A percentile compares a stretch with the other conserved stretches of the same genome.
Evolutionary conservation across 2,113 vertebrate genomes (phyloP).

Genomic region (Shinisaurus crocodilurus): DNA sequence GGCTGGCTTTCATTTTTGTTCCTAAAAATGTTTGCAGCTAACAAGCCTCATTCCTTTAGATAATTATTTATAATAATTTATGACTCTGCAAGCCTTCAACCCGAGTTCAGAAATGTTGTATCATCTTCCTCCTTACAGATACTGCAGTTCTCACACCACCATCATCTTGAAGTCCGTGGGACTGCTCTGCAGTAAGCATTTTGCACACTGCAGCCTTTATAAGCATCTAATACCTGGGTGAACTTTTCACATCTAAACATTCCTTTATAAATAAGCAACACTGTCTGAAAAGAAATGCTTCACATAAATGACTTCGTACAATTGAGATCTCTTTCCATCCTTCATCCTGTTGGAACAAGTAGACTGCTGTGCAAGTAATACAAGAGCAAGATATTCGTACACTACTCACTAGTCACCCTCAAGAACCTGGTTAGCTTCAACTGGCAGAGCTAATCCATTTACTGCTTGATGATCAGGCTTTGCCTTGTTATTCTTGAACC

Average conservation of each 20-base stretch:
- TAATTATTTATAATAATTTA: not conserved
- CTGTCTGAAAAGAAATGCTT: not conserved
- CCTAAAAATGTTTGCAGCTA: not conserved
- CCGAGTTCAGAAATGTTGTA: not conserved
- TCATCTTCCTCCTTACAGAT: not conserved
- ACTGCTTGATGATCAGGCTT: conserved; percentile 17
- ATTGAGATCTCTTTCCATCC: not conserved
- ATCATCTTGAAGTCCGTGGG: not conserved
- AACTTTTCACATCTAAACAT: not conserved
- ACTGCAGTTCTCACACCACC: not conserved
- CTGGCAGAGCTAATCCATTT: not conserved
- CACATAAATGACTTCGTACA: not conserved
- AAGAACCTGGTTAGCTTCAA: not conserved
- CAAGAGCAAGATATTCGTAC: not conserved
- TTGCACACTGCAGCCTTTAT: not conserved
- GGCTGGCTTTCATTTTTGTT: not conserved
- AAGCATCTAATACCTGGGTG: not conserved
- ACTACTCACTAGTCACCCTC: not conserved
- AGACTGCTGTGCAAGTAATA: not conserved
- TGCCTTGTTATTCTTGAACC: not conserved
- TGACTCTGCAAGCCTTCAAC: not conserved
- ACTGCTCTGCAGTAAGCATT: not conserved
- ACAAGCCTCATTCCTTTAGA: not conserved
- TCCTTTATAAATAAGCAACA: not conserved
- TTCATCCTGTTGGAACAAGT: not conserved